A percentile compares a stretch with the other conserved stretches of the same genome.
Conservation (phyloP, 2,888 invertebrate genomes). For the Heterodera filipjevi region DNA sequence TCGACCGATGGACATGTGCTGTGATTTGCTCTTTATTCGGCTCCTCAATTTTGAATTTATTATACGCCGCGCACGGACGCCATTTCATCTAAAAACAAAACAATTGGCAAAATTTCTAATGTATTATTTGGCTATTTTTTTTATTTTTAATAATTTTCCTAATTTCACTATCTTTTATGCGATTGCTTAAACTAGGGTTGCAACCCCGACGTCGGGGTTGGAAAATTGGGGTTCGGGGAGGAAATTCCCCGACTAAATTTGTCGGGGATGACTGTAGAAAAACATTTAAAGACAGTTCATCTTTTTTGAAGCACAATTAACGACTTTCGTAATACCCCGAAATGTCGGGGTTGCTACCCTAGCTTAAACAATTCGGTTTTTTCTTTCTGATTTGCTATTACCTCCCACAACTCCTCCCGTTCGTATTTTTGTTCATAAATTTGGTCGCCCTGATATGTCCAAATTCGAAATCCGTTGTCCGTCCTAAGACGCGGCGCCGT, state of each 20-base stretch:
- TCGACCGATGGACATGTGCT: conserved; percentile 41
- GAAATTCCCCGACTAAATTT: too few relatives aligned
- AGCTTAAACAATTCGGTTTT: too few relatives aligned
- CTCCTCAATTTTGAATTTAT: conserved; percentile 50
- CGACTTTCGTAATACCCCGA: too few relatives aligned
- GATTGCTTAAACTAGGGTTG: too few relatives aligned
- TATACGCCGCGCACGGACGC: conserved; percentile 44
- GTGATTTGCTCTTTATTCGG: conserved; percentile 51
- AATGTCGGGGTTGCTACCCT: too few relatives aligned
- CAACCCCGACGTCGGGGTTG: too few relatives aligned
- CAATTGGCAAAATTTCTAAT: background rate
- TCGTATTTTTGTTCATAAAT: conserved; percentile 51
- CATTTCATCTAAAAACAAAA: conserved; percentile 28
- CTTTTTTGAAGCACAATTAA: too few relatives aligned
- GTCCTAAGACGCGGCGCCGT: conserved; percentile 85
- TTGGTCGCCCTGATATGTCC: conserved; percentile 60
- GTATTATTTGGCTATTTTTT: background rate
- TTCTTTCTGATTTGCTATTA: too few relatives aligned
- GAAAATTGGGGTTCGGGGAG: too few relatives aligned
- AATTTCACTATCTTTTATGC: conserved; percentile 18
- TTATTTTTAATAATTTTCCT: too few relatives aligned
- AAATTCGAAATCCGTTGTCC: conserved; percentile 53
- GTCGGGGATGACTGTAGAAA: too few relatives aligned
- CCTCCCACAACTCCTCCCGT: conserved; percentile 59
- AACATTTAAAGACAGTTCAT: too few relatives aligned